These are phyloP conservation scores for Bacillus rossius DNA, from an alignment of 1,140 invertebrate genomes.

Conservation along the genomic window DNA sequence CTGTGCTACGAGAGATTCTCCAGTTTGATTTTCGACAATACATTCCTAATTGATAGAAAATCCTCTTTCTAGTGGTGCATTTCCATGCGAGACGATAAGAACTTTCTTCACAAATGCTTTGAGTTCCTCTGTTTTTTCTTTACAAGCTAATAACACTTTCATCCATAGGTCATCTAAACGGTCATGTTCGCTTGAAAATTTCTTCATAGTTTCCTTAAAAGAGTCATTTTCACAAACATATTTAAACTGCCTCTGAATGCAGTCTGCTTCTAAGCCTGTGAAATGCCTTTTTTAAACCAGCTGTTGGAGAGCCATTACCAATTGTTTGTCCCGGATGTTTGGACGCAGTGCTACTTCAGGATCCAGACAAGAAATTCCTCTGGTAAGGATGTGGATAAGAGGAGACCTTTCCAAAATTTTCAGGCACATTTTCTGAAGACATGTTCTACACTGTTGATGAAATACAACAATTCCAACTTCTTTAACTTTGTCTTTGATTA, in stretches of 20 bases:
- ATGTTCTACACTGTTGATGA: conserved; percentile 13
- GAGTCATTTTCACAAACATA: not conserved
- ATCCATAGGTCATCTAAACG: conserved; percentile 17
- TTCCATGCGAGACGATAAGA: conserved; percentile 19
- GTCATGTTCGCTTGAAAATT: conserved; percentile 8
- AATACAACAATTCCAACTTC: conserved; percentile 11
- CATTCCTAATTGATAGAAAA: conserved; percentile 23
- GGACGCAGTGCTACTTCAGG: conserved; percentile 1
- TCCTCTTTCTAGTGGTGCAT: conserved; percentile 4
- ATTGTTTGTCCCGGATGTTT: not conserved
- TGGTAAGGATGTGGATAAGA: not conserved
- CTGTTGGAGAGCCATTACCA: not conserved
- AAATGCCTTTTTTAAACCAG: not conserved
- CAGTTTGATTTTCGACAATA: conserved; percentile 17
- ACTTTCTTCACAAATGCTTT: conserved; percentile 18
- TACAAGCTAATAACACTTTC: not conserved
- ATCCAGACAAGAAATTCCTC: conserved; percentile 13
- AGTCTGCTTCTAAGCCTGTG: not conserved
- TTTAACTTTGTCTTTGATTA: conserved; percentile 3
- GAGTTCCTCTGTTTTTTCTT: conserved; percentile 5
- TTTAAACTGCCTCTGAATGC: conserved; percentile 8
- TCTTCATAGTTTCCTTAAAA: not conserved
- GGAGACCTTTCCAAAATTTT: conserved; percentile 10
- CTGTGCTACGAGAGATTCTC: conserved; percentile 20
- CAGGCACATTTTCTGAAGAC: conserved; percentile 10